A percentile compares a stretch with the other conserved stretches of the same genome.
phyloP scores from a whole-genome alignment of 2,888 invertebrate species.

The Agapostemon virescens region DNA sequence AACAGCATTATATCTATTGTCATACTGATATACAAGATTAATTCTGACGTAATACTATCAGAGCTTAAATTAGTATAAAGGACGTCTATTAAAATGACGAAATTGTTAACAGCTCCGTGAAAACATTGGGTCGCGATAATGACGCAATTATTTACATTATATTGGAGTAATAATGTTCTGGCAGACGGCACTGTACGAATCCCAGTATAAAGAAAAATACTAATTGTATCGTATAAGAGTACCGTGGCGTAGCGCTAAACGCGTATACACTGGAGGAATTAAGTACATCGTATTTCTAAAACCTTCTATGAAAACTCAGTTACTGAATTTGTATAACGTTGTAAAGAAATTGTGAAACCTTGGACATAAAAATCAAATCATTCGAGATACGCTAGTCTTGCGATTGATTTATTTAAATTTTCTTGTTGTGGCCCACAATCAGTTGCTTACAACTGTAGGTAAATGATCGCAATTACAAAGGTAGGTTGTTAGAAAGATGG shows the following conservation, averaged over 20 bases:
- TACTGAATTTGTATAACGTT: slow-evolving; percentile 20
- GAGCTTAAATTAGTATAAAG: slow-evolving; percentile 58
- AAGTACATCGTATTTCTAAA: slow-evolving; percentile 54
- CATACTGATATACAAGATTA: slow-evolving; percentile 54
- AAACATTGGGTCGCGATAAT: slow-evolving; percentile 42
- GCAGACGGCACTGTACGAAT: slow-evolving; percentile 10
- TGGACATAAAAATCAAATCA: slow-evolving; percentile 9
- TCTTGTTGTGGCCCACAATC: slow-evolving; percentile 18
- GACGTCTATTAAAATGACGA: slow-evolving; percentile 24
- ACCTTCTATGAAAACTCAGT: slow-evolving; percentile 8
- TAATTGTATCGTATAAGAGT: slow-evolving; percentile 9
- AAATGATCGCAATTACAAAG: no score
- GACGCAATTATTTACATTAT: slow-evolving; percentile 54
- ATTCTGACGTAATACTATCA: slow-evolving; percentile 63
- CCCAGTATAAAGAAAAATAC: slow-evolving; percentile 40
- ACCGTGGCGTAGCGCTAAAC: not conserved
- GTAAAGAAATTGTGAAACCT: slow-evolving; percentile 26
- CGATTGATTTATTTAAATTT: slow-evolving; percentile 20
- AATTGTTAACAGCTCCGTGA: slow-evolving; percentile 48
- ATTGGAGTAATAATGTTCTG: slow-evolving; percentile 19
- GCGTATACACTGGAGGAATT: slow-evolving; percentile 31
- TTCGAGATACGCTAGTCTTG: slow-evolving; percentile 21
- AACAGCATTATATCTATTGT: slow-evolving; percentile 53
- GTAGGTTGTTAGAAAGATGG: slow-evolving; percentile 2
- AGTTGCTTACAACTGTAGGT: no score